Percentiles rank a stretch among this genome's conserved stretches.
phyloP scores from a whole-genome alignment of 2,797 vertebrate genomes.

The Acanthornis magna region DNA sequence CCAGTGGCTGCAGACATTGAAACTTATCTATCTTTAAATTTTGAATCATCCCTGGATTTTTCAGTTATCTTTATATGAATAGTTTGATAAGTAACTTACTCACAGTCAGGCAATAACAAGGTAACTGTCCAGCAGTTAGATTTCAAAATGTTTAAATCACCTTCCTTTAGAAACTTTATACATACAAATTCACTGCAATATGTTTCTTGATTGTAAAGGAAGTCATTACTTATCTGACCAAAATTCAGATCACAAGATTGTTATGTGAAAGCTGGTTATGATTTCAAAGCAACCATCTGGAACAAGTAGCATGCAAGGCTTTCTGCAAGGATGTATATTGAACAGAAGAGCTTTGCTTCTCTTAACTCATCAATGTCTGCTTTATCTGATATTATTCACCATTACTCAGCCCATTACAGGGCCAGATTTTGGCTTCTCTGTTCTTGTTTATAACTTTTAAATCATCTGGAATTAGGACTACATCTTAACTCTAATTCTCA shows the following conservation, averaged over 20 bases:
- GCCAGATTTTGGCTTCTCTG: not conserved
- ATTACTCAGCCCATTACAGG: not conserved
- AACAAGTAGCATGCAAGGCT: not conserved
- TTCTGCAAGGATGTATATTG: not conserved
- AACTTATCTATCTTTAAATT: not conserved
- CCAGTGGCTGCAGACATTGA: not conserved
- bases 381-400: not conserved
- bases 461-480: not conserved
- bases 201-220: not conserved
- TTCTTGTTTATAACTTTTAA: not conserved
- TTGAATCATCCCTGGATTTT: not conserved
- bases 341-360: not conserved
- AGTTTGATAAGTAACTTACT: not conserved
- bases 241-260: not conserved
- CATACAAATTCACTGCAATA: not conserved
- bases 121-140: not conserved
- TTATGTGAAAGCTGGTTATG: not conserved
- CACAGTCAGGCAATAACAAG: not conserved
- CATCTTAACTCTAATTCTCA: not conserved
- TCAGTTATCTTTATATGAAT: not conserved
- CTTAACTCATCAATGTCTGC: not conserved
- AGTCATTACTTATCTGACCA: not conserved
- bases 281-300: not conserved
- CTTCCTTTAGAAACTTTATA: not conserved
- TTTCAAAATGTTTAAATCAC: not conserved